Evolutionary conservation across 2,797 vertebrate genomes (phyloP).

Genomic region (Prionace glauca): DNA sequence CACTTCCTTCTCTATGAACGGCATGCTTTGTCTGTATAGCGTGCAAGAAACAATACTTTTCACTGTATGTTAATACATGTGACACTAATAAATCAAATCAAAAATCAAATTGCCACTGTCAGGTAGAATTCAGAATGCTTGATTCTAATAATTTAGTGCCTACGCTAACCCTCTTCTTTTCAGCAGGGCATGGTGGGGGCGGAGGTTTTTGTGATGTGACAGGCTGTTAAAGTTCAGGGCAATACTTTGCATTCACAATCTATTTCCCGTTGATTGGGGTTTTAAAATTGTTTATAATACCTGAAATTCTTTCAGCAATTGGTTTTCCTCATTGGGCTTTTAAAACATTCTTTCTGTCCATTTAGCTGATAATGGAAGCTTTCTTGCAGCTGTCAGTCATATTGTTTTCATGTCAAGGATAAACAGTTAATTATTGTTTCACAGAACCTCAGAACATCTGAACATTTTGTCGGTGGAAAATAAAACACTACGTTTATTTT

Average conservation of each 20-base stretch:
- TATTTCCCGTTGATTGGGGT: neutral
- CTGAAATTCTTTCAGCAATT: constrained; percentile 11
- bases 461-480: neutral
- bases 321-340: neutral
- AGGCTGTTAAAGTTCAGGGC: neutral
- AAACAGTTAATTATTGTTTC: constrained; percentile 24
- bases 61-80: too few relatives aligned
- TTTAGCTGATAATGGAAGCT: neutral
- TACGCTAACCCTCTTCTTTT: neutral
- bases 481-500: neutral
- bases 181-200: neutral
- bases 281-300: neutral
- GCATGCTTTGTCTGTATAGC: too few relatives aligned
- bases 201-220: too few relatives aligned
- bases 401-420: neutral
- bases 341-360: neutral
- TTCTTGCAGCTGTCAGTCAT: constrained; percentile 20
- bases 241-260: neutral
- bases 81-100: too few relatives aligned
- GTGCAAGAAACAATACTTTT: too few relatives aligned
- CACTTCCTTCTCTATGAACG: too few relatives aligned
- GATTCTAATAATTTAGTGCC: neutral
- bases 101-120: too few relatives aligned
- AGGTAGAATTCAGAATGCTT: neutral
- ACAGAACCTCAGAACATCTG: neutral